Conservation (phyloP, 1,140 invertebrate genomes). For the Bicyclus anynana region DNA sequence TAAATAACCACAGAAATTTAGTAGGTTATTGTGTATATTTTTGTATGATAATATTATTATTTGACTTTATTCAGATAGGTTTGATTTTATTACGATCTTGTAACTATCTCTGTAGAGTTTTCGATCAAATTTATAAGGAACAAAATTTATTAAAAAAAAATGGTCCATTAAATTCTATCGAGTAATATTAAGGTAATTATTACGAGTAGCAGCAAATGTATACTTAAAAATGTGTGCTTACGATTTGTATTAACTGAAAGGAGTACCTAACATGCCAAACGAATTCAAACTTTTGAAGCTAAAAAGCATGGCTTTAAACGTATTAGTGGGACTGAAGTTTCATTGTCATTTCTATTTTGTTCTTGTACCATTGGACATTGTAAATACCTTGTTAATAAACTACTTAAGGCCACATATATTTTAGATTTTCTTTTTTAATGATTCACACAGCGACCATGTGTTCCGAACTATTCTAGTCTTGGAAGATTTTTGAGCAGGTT, state of each 20-base stretch:
- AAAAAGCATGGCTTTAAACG: constrained; percentile 61
- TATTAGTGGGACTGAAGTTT: constrained; percentile 52
- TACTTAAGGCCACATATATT: constrained; percentile 45
- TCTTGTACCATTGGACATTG: constrained; percentile 51
- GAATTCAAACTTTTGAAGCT: constrained; percentile 55
- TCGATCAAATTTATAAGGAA: constrained; percentile 51
- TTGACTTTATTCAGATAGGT: not conserved
- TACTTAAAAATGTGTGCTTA: constrained; percentile 57
- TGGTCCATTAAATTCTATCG: constrained; percentile 71
- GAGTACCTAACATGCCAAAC: constrained; percentile 55
- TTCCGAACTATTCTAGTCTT: constrained; percentile 65
- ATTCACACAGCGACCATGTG: constrained; percentile 26
- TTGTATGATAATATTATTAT: constrained; percentile 6
- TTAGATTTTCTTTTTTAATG: constrained; percentile 15
- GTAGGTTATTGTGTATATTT: constrained; percentile 16
- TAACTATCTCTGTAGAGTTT: constrained; percentile 18
- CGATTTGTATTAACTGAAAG: constrained; percentile 36
- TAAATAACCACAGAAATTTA: constrained; percentile 4
- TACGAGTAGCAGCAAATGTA: constrained; percentile 50
- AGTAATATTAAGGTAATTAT: constrained; percentile 54
- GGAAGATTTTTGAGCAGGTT: constrained; percentile 41
- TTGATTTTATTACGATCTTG: constrained; percentile 1
- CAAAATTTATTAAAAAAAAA: constrained; percentile 55
- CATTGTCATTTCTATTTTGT: constrained; percentile 37
- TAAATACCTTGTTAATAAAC: constrained; percentile 57